Evolutionary conservation across 2,888 invertebrate species (phyloP).

Genomic region (Tachystola acroxantha): DNA sequence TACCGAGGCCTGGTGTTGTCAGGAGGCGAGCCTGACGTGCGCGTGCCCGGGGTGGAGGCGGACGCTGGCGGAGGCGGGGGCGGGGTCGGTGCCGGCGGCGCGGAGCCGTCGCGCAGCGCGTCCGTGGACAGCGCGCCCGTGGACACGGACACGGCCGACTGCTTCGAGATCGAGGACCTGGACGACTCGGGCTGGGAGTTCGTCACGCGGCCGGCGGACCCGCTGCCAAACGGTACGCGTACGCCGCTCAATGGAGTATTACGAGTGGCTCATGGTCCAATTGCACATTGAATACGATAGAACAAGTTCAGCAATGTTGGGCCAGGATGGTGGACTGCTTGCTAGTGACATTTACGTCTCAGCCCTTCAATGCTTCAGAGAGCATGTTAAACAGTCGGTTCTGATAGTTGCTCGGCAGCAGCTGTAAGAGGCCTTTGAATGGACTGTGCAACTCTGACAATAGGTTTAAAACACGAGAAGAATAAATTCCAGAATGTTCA

Average conservation of each 20-base stretch:
- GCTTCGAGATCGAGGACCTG: slow-evolving; percentile 72
- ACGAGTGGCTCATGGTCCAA: not conserved
- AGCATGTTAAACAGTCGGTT: no score
- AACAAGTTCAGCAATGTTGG: no score
- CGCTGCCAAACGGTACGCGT: slow-evolving; percentile 53
- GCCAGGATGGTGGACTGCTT: no score
- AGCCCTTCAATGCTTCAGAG: no score
- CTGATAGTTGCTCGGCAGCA: no score
- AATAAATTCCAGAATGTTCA: no score
- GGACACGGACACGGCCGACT: slow-evolving; percentile 74
- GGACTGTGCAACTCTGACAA: no score
- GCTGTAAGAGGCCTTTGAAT: no score
- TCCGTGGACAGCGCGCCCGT: slow-evolving; percentile 27
- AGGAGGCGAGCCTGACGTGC: slow-evolving; percentile 57
- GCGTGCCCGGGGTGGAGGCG: slow-evolving; percentile 22
- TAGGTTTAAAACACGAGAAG: no score
- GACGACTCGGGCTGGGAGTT: slow-evolving; percentile 73
- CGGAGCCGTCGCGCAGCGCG: slow-evolving; percentile 14
- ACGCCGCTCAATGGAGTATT: not conserved
- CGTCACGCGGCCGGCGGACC: slow-evolving; percentile 56
- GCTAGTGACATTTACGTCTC: no score
- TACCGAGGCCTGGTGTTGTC: slow-evolving; percentile 4
- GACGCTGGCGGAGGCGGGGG: slow-evolving; percentile 23
- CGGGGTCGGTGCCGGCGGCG: slow-evolving; percentile 18
- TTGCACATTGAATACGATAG: no score